Evolutionary conservation across 2,113 vertebrate species (phyloP), one percentile per base, ranked within the genome.

Genomic region (Pangasianodon hypophthalmus): DNA sequence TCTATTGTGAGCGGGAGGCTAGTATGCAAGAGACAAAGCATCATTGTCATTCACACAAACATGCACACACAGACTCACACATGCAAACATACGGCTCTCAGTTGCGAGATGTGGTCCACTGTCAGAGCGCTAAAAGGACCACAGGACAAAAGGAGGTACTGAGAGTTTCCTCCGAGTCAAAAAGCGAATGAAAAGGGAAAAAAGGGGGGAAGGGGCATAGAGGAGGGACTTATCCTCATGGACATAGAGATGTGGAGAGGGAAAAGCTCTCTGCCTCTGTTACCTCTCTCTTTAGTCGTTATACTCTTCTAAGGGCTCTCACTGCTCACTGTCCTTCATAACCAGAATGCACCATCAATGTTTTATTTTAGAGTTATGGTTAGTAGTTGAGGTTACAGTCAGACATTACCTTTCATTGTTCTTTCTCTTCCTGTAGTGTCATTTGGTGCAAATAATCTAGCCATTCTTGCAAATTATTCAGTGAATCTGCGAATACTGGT

Each of bases 1-100:
- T 91, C 93, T 92, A 93, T 93, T 93, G 92, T 94, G 69, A 88
- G 77, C 88, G 44, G 83, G 77, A 93, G 92, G 89, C 90, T 67
- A 91, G 91, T 91, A 91, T 92, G 90, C 91, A 92, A 84, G 92
- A 95, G 92, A 94, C 92, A 92, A 94, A 91, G 91, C 92, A 87
- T 92, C 92, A 92, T 89, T 92, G 92, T 94, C 92, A 92, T 88
- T 91, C 62, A 86, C 64, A 89, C 82, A 82, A 89, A 89, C 82
- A 82, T 50, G 48, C 81, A 81, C 56, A 85, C 73, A 80, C 88
- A 77, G 71, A 85, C 52, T 54, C 84, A 90, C 85, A 80, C 91
- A 73, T 86, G 58, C 84, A 77, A 87, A 87, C 86, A 44, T 1
- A 69, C 37, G 21, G 54, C 58, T 69, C 85, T 37, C 73, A 10